phyloP scores from a whole-genome alignment of 2,113 vertebrate genomes.

The Ochotona curzoniae region DNA sequence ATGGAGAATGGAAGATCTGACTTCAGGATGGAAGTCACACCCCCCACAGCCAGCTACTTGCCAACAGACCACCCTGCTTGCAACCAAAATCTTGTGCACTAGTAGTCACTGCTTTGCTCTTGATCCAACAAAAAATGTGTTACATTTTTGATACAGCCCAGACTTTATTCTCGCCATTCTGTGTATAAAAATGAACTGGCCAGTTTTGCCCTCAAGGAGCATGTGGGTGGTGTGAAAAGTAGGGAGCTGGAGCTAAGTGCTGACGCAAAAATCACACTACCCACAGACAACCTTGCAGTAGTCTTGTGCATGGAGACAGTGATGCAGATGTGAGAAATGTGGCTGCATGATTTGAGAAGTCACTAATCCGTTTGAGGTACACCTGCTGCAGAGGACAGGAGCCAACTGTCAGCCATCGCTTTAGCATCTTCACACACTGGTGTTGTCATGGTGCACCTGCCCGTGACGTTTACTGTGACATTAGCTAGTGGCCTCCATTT shows the following conservation, averaged over 20 bases:
- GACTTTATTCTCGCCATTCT: background rate
- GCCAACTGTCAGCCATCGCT: too few relatives aligned
- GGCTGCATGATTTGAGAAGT: background rate
- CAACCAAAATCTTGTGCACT: background rate
- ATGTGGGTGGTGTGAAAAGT: too few relatives aligned
- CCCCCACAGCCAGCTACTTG: background rate
- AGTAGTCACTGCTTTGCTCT: background rate
- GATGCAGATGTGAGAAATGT: background rate
- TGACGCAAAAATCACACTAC: background rate
- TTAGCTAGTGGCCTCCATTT: background rate
- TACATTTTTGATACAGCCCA: background rate
- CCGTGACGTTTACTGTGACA: background rate
- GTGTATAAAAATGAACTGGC: background rate
- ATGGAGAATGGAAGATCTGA: background rate
- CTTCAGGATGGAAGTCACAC: background rate
- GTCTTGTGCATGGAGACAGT: background rate
- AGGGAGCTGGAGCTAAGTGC: background rate
- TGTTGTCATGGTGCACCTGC: rapidly evolving
- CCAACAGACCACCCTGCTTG: background rate
- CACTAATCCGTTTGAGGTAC: too few relatives aligned
- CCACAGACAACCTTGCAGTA: background rate
- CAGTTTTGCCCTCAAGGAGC: background rate
- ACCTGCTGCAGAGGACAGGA: background rate
- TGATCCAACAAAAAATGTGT: background rate
- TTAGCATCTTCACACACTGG: background rate